A percentile compares a stretch with the other conserved stretches of the same genome.
Evolutionary conservation across 2,888 invertebrate species (phyloP).

Genomic region (Galeruca laticollis): DNA sequence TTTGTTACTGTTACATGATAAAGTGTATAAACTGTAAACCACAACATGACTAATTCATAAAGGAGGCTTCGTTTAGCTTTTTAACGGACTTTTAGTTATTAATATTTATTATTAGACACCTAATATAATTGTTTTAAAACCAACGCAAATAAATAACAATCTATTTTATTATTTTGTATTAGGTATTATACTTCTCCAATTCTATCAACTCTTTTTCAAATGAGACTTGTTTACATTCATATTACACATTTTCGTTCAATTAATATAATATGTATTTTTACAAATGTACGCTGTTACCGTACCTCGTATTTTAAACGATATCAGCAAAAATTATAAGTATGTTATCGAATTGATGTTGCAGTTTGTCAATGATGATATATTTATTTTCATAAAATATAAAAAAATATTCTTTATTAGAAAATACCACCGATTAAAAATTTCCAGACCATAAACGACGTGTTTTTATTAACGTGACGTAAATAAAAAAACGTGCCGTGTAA

Average conservation of each 20-base stretch:
- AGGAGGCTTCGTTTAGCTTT: conserved; percentile 12
- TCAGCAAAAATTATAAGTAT: too few species aligned
- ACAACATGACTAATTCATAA: conserved; percentile 23
- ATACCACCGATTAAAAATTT: too few species aligned
- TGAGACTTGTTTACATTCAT: too few species aligned
- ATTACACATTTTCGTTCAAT: too few species aligned
- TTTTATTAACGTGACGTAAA: not conserved
- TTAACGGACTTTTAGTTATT: not conserved
- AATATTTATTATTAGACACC: conserved; percentile 6
- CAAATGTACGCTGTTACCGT: too few species aligned
- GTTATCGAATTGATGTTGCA: too few species aligned
- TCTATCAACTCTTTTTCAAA: too few species aligned
- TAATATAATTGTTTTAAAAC: conserved; percentile 13
- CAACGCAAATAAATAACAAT: not conserved
- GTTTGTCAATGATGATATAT: too few species aligned
- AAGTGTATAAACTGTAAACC: conserved; percentile 13
- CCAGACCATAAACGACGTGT: not conserved
- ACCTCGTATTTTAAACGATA: not conserved
- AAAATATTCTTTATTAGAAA: not conserved
- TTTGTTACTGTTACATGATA: conserved; percentile 26
- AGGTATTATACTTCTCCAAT: too few species aligned
- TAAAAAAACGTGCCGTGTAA: conserved; percentile 6
- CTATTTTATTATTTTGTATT: too few species aligned
- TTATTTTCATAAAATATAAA: not conserved
- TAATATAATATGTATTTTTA: too few species aligned